A percentile compares a stretch with the other conserved stretches of the same genome.
Evolutionary conservation across 2,113 vertebrate genomes (phyloP).

Genomic region (Tragelaphus buxtoni): DNA sequence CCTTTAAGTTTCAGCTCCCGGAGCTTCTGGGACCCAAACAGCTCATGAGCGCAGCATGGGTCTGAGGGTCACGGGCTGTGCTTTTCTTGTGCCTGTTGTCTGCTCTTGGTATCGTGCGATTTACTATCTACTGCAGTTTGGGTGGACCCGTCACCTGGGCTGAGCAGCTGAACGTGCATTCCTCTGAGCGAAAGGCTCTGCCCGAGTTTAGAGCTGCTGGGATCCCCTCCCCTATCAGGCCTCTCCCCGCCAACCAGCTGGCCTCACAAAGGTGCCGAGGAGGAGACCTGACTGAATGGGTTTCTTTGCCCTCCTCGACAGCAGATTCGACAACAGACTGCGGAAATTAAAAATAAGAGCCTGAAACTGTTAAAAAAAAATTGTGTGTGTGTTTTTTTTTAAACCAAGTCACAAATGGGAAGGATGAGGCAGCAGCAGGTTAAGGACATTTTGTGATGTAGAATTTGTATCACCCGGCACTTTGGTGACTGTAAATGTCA

Average conservation of each 20-base stretch:
- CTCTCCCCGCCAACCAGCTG: neutral
- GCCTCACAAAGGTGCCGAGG: neutral
- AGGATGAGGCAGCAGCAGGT: neutral
- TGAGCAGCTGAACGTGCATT: fast-evolving
- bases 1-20: neutral
- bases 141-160: neutral
- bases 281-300: neutral
- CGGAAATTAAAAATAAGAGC: slow-evolving; percentile 25
- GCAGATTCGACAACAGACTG: slow-evolving; percentile 38
- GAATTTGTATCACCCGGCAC: fast-evolving
- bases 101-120: fast-evolving
- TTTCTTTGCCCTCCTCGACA: neutral
- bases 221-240: neutral
- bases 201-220: neutral
- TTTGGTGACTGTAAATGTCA: neutral
- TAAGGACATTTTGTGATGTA: neutral
- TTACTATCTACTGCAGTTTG: neutral
- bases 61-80: neutral
- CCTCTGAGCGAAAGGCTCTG: neutral
- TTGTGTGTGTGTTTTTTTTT: neutral
- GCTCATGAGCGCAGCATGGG: fast-evolving
- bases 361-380: neutral
- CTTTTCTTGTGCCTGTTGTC: neutral
- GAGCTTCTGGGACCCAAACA: neutral
- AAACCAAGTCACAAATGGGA: neutral